Conservation (phyloP, 2,797 vertebrate genomes). For the Rhynchonycteris naso region DNA sequence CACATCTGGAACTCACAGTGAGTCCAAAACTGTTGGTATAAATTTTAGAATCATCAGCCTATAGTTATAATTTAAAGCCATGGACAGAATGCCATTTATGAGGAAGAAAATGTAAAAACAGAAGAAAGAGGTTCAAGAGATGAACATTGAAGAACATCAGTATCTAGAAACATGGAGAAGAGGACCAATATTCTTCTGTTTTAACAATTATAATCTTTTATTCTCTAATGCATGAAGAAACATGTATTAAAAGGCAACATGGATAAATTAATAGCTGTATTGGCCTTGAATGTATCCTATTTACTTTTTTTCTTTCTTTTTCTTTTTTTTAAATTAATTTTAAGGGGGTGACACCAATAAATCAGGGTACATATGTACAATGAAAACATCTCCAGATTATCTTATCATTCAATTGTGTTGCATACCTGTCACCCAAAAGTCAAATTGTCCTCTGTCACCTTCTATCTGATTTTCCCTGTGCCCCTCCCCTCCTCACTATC, state of each 20-base stretch:
- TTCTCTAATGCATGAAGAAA: slow-evolving; percentile 18
- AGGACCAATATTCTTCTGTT: background rate
- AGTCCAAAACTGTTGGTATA: background rate
- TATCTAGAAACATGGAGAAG: background rate
- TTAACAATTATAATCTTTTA: background rate
- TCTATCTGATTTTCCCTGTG: too few species aligned
- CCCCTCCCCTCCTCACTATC: too few species aligned
- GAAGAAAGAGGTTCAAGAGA: background rate
- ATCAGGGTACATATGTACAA: too few species aligned
- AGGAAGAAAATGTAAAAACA: background rate
- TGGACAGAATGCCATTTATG: background rate
- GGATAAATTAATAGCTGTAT: background rate
- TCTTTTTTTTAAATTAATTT: too few species aligned
- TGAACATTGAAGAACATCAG: background rate
- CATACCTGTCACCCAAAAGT: too few species aligned
- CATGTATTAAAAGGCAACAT: background rate
- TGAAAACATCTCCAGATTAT: too few species aligned
- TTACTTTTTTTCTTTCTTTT: too few species aligned
- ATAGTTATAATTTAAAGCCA: background rate
- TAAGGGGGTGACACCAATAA: too few species aligned
- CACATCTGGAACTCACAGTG: background rate
- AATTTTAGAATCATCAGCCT: background rate
- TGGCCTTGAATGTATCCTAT: background rate
- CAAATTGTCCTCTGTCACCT: too few species aligned
- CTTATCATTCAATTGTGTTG: too few species aligned